Evolutionary conservation across 1,140 invertebrate species (phyloP).

Genomic region (Hyles euphorbiae): DNA sequence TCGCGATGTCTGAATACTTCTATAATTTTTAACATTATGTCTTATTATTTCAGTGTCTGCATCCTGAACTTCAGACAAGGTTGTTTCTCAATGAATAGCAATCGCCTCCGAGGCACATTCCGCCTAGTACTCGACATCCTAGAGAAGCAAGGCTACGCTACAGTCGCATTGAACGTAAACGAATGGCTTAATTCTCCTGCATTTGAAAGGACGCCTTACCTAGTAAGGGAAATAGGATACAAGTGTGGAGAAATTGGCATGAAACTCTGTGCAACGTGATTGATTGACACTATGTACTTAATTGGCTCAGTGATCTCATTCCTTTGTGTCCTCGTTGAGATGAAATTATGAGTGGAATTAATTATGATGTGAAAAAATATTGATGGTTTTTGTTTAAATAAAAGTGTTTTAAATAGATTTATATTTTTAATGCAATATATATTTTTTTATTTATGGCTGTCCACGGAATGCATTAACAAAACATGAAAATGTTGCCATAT

Average conservation of each 20-base stretch:
- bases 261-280: slow-evolving; percentile 51
- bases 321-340: background rate
- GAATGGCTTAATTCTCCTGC: slow-evolving; percentile 46
- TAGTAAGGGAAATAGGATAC: slow-evolving; percentile 56
- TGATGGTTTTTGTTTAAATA: slow-evolving; percentile 1
- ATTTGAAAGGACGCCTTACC: slow-evolving; percentile 53
- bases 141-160: slow-evolving; percentile 48
- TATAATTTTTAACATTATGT: background rate
- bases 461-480: no score
- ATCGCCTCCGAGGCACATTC: slow-evolving; percentile 54
- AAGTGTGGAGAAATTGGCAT: slow-evolving; percentile 57
- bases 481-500: no score
- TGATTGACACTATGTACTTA: background rate
- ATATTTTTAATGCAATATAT: no score
- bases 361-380: background rate
- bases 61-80: slow-evolving; percentile 59
- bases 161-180: slow-evolving; percentile 43
- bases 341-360: background rate
- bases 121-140: slow-evolving; percentile 51
- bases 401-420: background rate
- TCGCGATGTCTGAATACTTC: no score
- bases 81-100: slow-evolving; percentile 67
- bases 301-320: slow-evolving; percentile 7
- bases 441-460: no score
- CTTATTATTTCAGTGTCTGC: slow-evolving; percentile 47